These are phyloP conservation scores for Drosophila bunnanda DNA, from an alignment of 2,888 invertebrate genomes.

Conservation along the genomic window DNA sequence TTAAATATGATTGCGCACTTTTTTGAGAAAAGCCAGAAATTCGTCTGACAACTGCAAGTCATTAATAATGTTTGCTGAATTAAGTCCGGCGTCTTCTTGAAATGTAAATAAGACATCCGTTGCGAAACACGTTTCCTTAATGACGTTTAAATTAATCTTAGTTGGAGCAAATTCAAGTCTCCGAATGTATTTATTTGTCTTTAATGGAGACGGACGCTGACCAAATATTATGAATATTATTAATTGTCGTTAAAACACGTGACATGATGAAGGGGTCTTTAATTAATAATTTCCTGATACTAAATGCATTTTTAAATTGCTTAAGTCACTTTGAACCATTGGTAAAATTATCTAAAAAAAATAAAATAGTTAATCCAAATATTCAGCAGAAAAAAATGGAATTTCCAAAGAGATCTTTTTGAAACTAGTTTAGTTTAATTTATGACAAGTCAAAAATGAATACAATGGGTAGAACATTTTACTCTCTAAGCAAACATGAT, in stretches of 20 bases:
- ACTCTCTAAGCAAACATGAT: slow-evolving; percentile 7
- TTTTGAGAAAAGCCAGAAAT: slow-evolving; percentile 2
- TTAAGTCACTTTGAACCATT: background rate
- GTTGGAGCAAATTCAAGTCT: slow-evolving; percentile 13
- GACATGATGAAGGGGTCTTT: slow-evolving; percentile 4
- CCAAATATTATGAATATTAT: slow-evolving; percentile 14
- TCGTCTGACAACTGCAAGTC: background rate
- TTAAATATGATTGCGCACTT: slow-evolving; percentile 3
- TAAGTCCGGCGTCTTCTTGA: slow-evolving; percentile 4
- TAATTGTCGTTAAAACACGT: slow-evolving; percentile 5
- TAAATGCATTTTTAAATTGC: slow-evolving; percentile 9
- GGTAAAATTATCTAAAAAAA: background rate
- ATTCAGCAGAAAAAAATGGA: slow-evolving; percentile 13
- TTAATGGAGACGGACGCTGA: slow-evolving; percentile 1
- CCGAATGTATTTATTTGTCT: slow-evolving; percentile 13
- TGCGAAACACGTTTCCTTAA: slow-evolving; percentile 19
- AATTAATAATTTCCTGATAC: slow-evolving; percentile 4
- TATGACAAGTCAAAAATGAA: slow-evolving; percentile 1
- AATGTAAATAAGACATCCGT: slow-evolving; percentile 14
- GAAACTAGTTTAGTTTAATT: slow-evolving; percentile 21
- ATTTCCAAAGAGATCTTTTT: slow-evolving; percentile 1
- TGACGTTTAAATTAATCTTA: slow-evolving; percentile 20
- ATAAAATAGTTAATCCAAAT: slow-evolving; percentile 4
- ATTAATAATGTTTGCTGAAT: background rate
- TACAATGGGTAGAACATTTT: background rate